Evolutionary conservation across 2,888 invertebrate genomes (phyloP), one percentile per base, ranked within the genome.

Genomic region (Parelbella ahira): DNA sequence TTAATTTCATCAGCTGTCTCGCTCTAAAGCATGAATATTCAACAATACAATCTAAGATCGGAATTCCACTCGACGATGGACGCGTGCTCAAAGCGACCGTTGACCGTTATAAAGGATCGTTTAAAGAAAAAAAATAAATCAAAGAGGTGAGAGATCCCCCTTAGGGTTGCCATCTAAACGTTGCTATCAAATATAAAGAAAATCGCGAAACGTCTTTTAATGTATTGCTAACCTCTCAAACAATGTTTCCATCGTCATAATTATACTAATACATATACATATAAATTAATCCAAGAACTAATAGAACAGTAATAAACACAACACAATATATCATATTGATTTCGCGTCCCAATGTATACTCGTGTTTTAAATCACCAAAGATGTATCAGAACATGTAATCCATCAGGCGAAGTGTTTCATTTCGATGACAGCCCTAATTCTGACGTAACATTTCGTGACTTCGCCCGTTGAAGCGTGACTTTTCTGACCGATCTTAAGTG

Each of bases 391-490:
- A n/a, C n/a, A n/a, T n/a, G n/a, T n/a, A n/a, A n/a, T n/a, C n/a
- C n/a, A n/a, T n/a, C n/a, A n/a, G n/a, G n/a, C n/a, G n/a, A n/a
- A n/a, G n/a, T n/a, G n/a, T n/a, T 15, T 15, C 15, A 15, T 34
- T 18, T 63, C 19, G n/a, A 8, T 27, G 33, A 21, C 41, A 41
- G 11, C 41, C 41, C 41, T 41, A 41, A 68, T 63, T 60, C 56
- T 68, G 68, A 72, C 72, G 73, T 72, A 65, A 70, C 49, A 45
- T 45, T 38, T 72, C 74, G 74, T 73, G 74, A 73, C 69, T 60
- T 44, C 33, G 21, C 27, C 21, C 41, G 46, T 47, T 50, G 46
- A 49, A 53, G 53, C 72, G 74, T 74, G 73, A 74, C 63, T 63
- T 50, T 51, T 51, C 58, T 74, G 74, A 72, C 71, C 71, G 68